These are phyloP conservation scores for Drosophila busckii DNA, from an alignment of 1,140 invertebrate genomes.

Conservation along the genomic window DNA sequence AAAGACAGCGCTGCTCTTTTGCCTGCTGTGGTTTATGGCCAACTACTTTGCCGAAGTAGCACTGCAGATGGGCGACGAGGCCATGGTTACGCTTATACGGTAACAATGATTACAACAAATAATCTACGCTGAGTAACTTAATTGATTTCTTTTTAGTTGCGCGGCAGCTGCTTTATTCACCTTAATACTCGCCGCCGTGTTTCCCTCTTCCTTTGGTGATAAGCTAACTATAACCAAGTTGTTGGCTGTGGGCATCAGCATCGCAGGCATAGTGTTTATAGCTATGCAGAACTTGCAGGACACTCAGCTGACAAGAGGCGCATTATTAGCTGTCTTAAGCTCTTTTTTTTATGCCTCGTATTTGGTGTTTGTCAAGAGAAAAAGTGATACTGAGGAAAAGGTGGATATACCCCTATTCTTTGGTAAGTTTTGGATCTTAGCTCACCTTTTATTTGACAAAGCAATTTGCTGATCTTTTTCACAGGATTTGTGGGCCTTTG, in stretches of 20 bases:
- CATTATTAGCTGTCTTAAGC: conserved; percentile 88
- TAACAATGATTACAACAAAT: too few species aligned
- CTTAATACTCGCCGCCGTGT: conserved; percentile 88
- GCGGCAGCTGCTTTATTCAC: conserved; percentile 92
- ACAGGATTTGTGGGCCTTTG: conserved; percentile 93
- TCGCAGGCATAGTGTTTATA: conserved; percentile 87
- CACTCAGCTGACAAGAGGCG: conserved; percentile 84
- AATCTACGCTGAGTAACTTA: too few species aligned
- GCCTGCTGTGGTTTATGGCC: conserved; percentile 84
- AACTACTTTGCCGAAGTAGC: conserved; percentile 85
- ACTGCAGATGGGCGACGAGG: conserved; percentile 86
- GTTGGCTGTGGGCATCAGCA: conserved; percentile 87
- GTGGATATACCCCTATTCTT: conserved; percentile 95
- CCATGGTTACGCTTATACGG: conserved; percentile 89
- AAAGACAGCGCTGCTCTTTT: conserved; percentile 87
- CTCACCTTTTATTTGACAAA: neutral
- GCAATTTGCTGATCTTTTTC: neutral
- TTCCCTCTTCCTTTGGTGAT: conserved; percentile 88
- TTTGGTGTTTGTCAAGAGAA: conserved; percentile 88
- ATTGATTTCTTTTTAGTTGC: conserved; percentile 1
- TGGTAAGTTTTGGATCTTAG: conserved; percentile 81
- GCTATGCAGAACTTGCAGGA: conserved; percentile 85
- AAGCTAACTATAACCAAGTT: conserved; percentile 90
- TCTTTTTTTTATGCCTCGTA: conserved; percentile 92
- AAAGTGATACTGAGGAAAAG: conserved; percentile 91